phyloP scores from a whole-genome alignment of 2,888 invertebrate genomes.

The Coelinius sp. region DNA sequence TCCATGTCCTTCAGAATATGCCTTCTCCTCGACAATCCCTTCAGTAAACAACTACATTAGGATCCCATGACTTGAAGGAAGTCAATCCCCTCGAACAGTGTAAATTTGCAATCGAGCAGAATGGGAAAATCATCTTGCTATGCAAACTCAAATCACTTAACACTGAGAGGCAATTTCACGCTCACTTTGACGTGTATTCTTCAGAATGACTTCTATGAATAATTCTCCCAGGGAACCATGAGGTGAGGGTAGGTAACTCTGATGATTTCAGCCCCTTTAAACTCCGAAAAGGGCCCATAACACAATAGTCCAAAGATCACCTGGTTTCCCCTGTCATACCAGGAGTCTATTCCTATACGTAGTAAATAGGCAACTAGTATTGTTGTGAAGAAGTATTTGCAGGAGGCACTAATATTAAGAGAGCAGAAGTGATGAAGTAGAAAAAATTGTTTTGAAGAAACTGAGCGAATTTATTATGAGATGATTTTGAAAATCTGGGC shows the following conservation, averaged over 20 bases:
- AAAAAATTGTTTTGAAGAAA: conserved; percentile 35
- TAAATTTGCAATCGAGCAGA: neutral
- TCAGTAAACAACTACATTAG: neutral
- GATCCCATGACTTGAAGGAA: neutral
- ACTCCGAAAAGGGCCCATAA: conserved; percentile 22
- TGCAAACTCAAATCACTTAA: too few relatives aligned
- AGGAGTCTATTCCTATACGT: neutral
- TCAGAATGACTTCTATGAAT: neutral
- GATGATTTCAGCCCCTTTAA: neutral
- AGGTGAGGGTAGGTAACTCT: neutral
- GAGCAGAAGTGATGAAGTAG: conserved; percentile 43
- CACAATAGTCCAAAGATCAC: conserved; percentile 32
- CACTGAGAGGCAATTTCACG: too few relatives aligned
- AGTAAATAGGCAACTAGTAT: neutral
- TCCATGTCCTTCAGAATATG: neutral
- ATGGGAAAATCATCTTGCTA: too few relatives aligned
- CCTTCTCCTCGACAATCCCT: neutral
- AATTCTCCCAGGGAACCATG: neutral
- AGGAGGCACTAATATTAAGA: conserved; percentile 49
- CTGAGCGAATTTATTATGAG: neutral
- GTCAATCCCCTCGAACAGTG: neutral
- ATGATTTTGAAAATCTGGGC: neutral
- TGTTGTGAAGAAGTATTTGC: conserved; percentile 48
- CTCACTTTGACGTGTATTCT: neutral
- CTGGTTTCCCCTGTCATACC: neutral